phyloP scores from a whole-genome alignment of 2,888 invertebrate species.

The Macaria liturata region DNA sequence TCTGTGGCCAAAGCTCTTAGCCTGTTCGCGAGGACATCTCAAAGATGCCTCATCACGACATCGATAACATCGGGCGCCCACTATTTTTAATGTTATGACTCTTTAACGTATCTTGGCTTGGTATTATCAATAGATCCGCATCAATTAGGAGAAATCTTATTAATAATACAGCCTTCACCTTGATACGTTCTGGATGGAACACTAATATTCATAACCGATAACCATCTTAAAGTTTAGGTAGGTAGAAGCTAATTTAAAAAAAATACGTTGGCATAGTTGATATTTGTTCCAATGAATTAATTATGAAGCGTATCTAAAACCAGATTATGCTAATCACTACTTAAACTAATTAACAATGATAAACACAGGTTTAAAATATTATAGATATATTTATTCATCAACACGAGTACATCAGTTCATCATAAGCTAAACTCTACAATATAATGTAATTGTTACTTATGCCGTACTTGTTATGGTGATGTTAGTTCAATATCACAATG shows the following conservation, averaged over 20 bases:
- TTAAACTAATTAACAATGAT: no score
- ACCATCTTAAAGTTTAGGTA: no score
- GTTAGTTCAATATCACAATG: slow-evolving; percentile 27
- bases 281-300: no score
- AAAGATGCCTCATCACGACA: slow-evolving; percentile 49
- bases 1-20: slow-evolving; percentile 47
- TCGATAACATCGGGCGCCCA: slow-evolving; percentile 51
- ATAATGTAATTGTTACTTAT: slow-evolving; percentile 24
- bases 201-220: slow-evolving; percentile 5
- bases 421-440: slow-evolving; percentile 25
- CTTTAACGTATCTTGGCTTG: slow-evolving; percentile 26
- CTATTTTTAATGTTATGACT: slow-evolving; percentile 32
- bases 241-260: no score
- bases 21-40: slow-evolving; percentile 75
- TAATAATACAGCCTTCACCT: slow-evolving; percentile 18
- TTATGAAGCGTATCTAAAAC: no score
- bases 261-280: no score
- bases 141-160: slow-evolving; percentile 23
- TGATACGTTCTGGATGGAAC: slow-evolving; percentile 10
- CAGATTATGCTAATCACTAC: no score
- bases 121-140: slow-evolving; percentile 19
- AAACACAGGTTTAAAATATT: slow-evolving; percentile 4
- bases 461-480: slow-evolving; percentile 19
- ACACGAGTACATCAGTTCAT: slow-evolving; percentile 32
- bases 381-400: slow-evolving; percentile 15